Percentiles rank a stretch among this genome's conserved stretches.
Conservation (phyloP, 2,797 vertebrate species). For the Poeciliopsis gracilis region DNA sequence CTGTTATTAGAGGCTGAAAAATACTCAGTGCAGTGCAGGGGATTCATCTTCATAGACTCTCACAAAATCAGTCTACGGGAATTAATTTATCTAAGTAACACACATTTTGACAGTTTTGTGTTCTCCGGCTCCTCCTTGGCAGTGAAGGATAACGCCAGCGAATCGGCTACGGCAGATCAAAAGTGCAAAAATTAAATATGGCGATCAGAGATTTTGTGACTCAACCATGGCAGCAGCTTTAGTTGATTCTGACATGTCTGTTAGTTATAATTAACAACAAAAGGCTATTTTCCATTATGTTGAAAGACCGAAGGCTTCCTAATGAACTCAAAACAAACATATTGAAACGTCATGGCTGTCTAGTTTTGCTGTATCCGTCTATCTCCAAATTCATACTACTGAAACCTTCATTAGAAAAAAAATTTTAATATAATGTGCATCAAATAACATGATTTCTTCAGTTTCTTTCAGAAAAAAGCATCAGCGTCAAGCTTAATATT, state of each 20-base stretch:
- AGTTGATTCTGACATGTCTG: neutral
- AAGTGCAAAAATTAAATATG: neutral
- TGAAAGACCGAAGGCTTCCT: neutral
- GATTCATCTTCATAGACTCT: neutral
- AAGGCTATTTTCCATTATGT: neutral
- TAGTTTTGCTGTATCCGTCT: neutral
- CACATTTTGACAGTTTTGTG: neutral
- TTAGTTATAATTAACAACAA: neutral
- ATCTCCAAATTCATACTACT: neutral
- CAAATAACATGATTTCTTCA: neutral
- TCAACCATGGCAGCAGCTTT: neutral
- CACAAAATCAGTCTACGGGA: neutral
- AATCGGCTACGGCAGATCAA: neutral
- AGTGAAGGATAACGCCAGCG: neutral
- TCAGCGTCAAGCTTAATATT: neutral
- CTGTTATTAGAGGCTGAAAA: neutral
- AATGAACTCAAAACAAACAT: neutral
- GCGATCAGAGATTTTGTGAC: neutral
- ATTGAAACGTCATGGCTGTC: neutral
- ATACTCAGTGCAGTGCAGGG: neutral
- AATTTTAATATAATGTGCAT: neutral
- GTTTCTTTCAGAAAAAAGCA: neutral
- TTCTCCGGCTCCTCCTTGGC: neutral
- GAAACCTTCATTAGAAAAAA: neutral
- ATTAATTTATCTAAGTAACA: slow-evolving; percentile 8